Evolutionary conservation across 2,113 vertebrate genomes (phyloP).

Genomic region (Chaenogobius annularis): DNA sequence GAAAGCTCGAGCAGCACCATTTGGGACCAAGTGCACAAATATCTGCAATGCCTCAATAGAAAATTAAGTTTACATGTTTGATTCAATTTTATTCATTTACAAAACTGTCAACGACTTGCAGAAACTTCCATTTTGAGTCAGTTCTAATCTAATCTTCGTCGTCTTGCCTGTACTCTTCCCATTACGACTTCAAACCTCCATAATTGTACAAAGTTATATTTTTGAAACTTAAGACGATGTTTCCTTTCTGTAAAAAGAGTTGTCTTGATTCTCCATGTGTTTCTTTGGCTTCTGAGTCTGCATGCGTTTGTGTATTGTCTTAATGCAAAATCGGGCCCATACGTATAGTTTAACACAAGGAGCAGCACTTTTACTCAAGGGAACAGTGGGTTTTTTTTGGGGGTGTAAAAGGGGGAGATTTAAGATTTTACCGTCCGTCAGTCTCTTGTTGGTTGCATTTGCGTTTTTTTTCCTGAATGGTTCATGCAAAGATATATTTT

Average conservation of each 20-base stretch:
- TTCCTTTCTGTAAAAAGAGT: not conserved
- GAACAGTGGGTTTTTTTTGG: slow-evolving; percentile 1
- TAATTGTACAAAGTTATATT: slow-evolving; percentile 10
- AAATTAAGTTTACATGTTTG: not conserved
- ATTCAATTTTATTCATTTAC: not conserved
- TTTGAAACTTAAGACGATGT: slow-evolving; percentile 4
- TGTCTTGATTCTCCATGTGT: not conserved
- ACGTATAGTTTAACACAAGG: not conserved
- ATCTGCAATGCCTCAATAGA: not conserved
- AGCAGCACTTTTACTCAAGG: slow-evolving; percentile 2
- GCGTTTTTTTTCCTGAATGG: slow-evolving; percentile 8
- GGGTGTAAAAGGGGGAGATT: not conserved
- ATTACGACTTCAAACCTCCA: not conserved
- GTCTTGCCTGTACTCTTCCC: not conserved
- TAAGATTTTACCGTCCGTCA: not conserved
- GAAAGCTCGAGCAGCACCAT: not conserved
- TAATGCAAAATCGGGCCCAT: not conserved
- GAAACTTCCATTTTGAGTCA: not conserved
- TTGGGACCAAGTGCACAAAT: not conserved
- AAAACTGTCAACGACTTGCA: not conserved
- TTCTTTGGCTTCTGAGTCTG: slow-evolving; percentile 3
- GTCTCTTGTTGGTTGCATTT: slow-evolving; percentile 11
- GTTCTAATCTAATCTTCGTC: not conserved
- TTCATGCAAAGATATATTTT: slow-evolving; percentile 25
- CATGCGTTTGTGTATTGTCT: not conserved